Evolutionary conservation across 1,140 invertebrate species (phyloP), one percentile per base, ranked within the genome.

Genomic region (Ostrea edulis): DNA sequence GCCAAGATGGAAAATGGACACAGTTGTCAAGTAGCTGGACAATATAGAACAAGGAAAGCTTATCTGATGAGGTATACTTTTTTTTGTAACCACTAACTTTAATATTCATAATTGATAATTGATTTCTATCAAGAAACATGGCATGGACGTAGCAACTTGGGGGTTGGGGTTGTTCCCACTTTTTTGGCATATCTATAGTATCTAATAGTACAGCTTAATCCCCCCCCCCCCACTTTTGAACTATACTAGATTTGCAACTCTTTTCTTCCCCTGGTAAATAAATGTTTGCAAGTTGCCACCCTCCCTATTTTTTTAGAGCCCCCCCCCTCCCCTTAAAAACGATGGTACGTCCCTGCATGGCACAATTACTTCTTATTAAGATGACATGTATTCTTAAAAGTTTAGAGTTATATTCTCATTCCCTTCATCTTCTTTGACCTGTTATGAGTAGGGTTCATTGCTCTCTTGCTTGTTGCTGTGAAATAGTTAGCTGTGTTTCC

Each of bases 31-130:
- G 25, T 58, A n/a, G 55, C 83, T 22, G 83, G 83, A 53, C 83
- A 84, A 55, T 84, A 53, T 84, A n/a, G 83, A 58, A 84, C 83
- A n/a, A 53, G 83, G 12, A 55, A 84, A 53, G n/a, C 83, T 9
- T 55, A 84, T 58, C 5, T 84, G 25, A 20, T 84, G n/a, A 58
- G 35, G 55, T 85, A 77, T 29, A 58, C 14, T n/a, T 12, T 58
- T 7, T 58, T 12, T 58, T 58, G 4, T 58, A 58, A 58, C 55
- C 4, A 58, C 12, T 58, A 58, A 12, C 14, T 58, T 58, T 58
- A 9, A 58, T 58, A 54, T 58, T 17, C 12, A 58, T n/a, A n/a
- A n/a, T n/a, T n/a, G n/a, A n/a, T n/a, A n/a, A n/a, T 58, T 58
- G 55, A 58, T 58, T 58, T 58, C 12, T 58, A 58, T 58, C 55